Conservation (phyloP, 2,797 vertebrate species). For the Leptoclinus maculatus region DNA sequence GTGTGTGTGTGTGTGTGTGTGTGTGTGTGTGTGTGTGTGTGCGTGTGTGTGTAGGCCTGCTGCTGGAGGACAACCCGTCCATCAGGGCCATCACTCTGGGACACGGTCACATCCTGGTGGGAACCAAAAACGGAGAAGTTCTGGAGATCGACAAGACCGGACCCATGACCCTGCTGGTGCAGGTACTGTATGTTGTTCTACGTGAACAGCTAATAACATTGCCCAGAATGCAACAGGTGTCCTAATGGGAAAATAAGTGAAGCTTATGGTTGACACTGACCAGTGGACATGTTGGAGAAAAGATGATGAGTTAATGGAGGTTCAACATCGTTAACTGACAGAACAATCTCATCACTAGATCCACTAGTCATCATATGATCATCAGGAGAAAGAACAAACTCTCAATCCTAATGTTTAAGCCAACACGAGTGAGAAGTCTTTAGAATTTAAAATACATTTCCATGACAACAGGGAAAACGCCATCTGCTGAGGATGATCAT, state of each 20-base stretch:
- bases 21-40: slow-evolving; percentile 17
- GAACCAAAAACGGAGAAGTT: slow-evolving; percentile 97
- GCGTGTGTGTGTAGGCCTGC: slow-evolving; percentile 83
- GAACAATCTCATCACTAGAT: background rate
- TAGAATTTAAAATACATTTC: background rate
- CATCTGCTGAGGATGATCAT: background rate
- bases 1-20: background rate
- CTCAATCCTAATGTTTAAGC: background rate
- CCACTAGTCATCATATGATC: background rate
- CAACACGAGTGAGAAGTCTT: background rate
- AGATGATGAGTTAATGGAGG: background rate
- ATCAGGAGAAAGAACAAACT: background rate
- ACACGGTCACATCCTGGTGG: slow-evolving; percentile 96
- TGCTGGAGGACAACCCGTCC: slow-evolving; percentile 97
- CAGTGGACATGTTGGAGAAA: background rate
- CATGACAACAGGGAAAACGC: background rate
- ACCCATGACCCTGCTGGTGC: slow-evolving; percentile 91
- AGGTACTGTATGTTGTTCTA: slow-evolving; percentile 43
- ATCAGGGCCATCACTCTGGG: slow-evolving; percentile 95
- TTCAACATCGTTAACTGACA: background rate
- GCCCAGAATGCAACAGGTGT: background rate
- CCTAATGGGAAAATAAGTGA: background rate
- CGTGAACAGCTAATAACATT: background rate
- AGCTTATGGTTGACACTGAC: background rate
- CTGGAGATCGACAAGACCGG: slow-evolving; percentile 97